These are phyloP conservation scores for Lethenteron reissneri DNA, from an alignment of 2,113 vertebrate species.

Conservation along the genomic window DNA sequence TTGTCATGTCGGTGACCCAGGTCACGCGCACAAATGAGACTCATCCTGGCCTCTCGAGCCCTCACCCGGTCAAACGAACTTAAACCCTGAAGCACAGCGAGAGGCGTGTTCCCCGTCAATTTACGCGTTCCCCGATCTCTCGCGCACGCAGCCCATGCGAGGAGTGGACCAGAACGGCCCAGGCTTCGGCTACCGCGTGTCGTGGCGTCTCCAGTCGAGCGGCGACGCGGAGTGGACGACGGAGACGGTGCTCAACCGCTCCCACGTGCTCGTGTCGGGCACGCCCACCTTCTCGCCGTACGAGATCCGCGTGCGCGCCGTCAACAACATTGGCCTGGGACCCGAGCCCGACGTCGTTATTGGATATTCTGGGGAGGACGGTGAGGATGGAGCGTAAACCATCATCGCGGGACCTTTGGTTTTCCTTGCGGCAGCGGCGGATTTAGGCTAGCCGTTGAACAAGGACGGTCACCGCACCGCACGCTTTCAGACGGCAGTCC, in stretches of 20 bases:
- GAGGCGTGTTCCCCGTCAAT: no score
- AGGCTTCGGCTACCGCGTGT: background rate
- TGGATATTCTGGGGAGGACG: slow-evolving; percentile 76
- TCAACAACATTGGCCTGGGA: slow-evolving; percentile 57
- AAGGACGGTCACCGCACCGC: no score
- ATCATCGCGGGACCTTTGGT: no score
- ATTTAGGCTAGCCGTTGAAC: no score
- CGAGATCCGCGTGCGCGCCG: slow-evolving; percentile 66
- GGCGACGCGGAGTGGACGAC: background rate
- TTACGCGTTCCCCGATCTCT: background rate
- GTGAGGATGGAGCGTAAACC: slow-evolving; percentile 23
- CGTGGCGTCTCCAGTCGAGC: background rate
- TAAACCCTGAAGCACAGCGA: no score
- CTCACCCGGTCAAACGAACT: no score
- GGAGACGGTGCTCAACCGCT: background rate
- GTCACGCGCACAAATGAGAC: no score
- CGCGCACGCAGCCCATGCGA: background rate
- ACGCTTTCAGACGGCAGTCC: no score
- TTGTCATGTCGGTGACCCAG: no score
- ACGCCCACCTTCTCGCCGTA: slow-evolving; percentile 64
- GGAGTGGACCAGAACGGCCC: background rate
- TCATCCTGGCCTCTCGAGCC: no score
- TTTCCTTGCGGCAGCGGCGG: no score
- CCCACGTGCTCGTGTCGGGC: slow-evolving; percentile 12
- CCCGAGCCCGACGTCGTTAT: slow-evolving; percentile 45